Conservation (phyloP, 2,888 invertebrate species). For the Subacronicta megacephala region DNA sequence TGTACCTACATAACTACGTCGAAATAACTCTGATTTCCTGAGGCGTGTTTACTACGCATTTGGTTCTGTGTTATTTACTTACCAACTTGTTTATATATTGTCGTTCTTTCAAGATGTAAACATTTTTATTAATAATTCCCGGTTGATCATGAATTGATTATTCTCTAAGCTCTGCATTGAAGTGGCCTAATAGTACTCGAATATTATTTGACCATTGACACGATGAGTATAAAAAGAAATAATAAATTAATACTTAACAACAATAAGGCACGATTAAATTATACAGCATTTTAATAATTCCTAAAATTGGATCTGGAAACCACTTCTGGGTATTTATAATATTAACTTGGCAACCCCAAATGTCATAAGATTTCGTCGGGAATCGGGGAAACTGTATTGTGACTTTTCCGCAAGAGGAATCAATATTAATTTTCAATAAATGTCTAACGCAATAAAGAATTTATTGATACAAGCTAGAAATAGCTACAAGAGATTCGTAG, state of each 20-base stretch:
- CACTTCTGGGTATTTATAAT: conserved; percentile 11
- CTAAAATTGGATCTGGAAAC: too few relatives aligned
- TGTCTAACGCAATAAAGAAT: conserved; percentile 78
- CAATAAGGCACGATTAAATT: too few relatives aligned
- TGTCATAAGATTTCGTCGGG: conserved; percentile 29
- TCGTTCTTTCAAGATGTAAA: not conserved
- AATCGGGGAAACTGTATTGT: not conserved
- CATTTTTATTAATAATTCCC: too few relatives aligned
- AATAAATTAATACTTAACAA: too few relatives aligned
- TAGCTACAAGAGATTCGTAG: conserved; percentile 70
- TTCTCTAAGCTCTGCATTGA: too few relatives aligned
- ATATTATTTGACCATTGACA: too few relatives aligned
- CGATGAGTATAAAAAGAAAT: too few relatives aligned
- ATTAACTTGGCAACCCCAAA: conserved; percentile 33
- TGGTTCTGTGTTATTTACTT: not conserved
- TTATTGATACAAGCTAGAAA: conserved; percentile 70
- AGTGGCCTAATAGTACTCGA: too few relatives aligned
- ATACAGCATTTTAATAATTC: too few relatives aligned
- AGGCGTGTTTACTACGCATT: not conserved
- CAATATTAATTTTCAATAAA: conserved; percentile 57
- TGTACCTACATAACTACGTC: not conserved
- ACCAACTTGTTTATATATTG: not conserved
- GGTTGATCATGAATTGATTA: too few relatives aligned
- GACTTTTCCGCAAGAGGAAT: conserved; percentile 25
- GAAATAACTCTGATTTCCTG: not conserved